Evolutionary conservation across 2,888 invertebrate genomes (phyloP), one percentile per base, ranked within the genome.

Genomic region (Lasius fuliginosus): DNA sequence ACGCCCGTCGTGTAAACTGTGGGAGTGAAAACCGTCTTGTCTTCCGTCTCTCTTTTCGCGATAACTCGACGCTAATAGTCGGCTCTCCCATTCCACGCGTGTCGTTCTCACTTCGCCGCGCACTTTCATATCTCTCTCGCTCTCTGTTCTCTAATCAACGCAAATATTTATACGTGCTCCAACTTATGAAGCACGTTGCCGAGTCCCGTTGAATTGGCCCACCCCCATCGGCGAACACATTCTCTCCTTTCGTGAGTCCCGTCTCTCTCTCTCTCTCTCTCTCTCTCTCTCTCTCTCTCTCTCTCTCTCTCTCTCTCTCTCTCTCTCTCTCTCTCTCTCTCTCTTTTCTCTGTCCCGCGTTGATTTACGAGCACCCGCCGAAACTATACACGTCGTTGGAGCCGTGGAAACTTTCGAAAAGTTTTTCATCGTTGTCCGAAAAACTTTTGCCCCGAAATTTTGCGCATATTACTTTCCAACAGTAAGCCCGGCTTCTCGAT

Each of bases 61-160:
- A 74, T 86, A 87, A 87, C 81, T 77, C 77, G 83, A 86, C 71
- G 73, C 87, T 83, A 77, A 83, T 86, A 84, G 58, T 49, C 73
- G 67, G 49, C 82, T 74, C 83, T 84, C 84, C 58, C 83, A 12
- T 60, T 60, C 73, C 64, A 8, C 56, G 8, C 42, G 49, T 81
- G 58, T 46, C 82, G 56, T 73, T 60, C 65, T 18, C 64, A 69
- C 84, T n/a, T n/a, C 65, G 53, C 23, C 23, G 23, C 0, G 23
- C 23, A 0, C 42, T 68, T 40, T 69, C 82, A 30, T 42, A 30
- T 67, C 40, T 73, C 23, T 36, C 36, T 36, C 6, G 3, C 65
- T 65, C 49, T 60, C 33, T 69, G 18, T 33, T 67, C 76, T 49
- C 58, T 27, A 84, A 71, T 79, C 65, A 76, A 65, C 68, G 83